A percentile compares a stretch with the other conserved stretches of the same genome.
phyloP scores from a whole-genome alignment of 2,113 vertebrate genomes.

The Delphinus delphis region DNA sequence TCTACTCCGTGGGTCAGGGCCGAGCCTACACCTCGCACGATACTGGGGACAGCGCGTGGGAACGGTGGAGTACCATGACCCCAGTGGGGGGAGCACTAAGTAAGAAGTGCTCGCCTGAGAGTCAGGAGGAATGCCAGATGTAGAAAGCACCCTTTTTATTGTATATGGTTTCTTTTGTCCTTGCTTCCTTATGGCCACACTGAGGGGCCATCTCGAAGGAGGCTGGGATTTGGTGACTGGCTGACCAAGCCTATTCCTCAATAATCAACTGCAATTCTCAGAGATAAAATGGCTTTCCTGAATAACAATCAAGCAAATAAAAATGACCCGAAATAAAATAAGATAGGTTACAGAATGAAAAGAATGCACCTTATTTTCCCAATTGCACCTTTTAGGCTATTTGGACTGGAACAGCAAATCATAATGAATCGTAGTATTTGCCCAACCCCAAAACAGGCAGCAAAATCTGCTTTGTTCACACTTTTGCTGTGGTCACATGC shows the following conservation, averaged over 20 bases:
- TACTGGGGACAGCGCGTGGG: background rate
- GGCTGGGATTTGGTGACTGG: background rate
- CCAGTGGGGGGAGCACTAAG: slow-evolving; percentile 16
- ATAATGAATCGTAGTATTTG: slow-evolving; percentile 50
- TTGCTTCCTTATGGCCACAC: background rate
- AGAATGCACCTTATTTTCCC: background rate
- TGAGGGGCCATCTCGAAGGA: background rate
- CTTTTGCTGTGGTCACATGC: slow-evolving; percentile 58
- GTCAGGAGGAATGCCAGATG: background rate
- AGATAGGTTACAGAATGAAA: background rate
- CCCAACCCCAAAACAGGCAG: slow-evolving; percentile 29
- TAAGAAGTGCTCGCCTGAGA: background rate
- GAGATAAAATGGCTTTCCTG: background rate
- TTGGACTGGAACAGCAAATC: background rate
- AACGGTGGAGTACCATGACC: background rate
- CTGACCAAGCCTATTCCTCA: background rate
- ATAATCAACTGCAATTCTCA: background rate
- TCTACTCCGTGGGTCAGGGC: slow-evolving; percentile 73
- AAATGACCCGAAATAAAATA: background rate
- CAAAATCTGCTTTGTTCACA: slow-evolving; percentile 50
- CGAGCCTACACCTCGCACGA: slow-evolving; percentile 53
- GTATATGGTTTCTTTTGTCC: background rate
- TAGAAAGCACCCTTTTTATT: background rate
- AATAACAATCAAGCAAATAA: background rate
- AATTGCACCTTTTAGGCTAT: slow-evolving; percentile 32